These are phyloP conservation scores for Pachymerium ferrugineum DNA, from an alignment of 2,888 invertebrate species.

Conservation along the genomic window DNA sequence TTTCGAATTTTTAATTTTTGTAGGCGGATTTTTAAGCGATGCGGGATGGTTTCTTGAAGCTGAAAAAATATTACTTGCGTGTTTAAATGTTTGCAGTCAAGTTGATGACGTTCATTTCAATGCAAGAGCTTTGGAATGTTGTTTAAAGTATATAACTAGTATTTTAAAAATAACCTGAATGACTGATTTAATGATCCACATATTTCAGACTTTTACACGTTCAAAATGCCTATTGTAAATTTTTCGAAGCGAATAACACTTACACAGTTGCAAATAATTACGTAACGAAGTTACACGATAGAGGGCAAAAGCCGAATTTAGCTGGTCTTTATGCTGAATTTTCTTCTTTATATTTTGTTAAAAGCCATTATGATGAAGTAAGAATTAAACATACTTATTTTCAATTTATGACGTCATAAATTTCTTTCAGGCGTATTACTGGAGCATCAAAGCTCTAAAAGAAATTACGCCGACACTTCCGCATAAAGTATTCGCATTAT, in stretches of 20 bases:
- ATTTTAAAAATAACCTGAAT: too few species aligned
- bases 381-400: constrained; percentile 39
- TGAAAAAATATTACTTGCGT: constrained; percentile 63
- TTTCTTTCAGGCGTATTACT: constrained; percentile 57
- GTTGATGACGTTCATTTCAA: constrained; percentile 51
- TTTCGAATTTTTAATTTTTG: constrained; percentile 40
- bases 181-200: too few species aligned
- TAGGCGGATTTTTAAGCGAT: constrained; percentile 68
- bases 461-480: constrained; percentile 52
- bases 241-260: constrained; percentile 68
- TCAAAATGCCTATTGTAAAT: constrained; percentile 74
- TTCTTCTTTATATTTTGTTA: constrained; percentile 72
- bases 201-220: constrained; percentile 72
- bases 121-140: constrained; percentile 70
- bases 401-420: not conserved
- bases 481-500: constrained; percentile 41
- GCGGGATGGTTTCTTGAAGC: constrained; percentile 81
- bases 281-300: constrained; percentile 52
- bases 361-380: constrained; percentile 77
- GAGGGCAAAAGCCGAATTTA: constrained; percentile 51
- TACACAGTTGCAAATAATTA: constrained; percentile 57
- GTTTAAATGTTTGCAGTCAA: constrained; percentile 58
- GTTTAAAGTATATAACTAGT: too few species aligned
- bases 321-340: constrained; percentile 77
- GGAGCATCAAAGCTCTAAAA: constrained; percentile 69